Conservation (phyloP, 2,113 vertebrate genomes). For the Rhea americana region DNA sequence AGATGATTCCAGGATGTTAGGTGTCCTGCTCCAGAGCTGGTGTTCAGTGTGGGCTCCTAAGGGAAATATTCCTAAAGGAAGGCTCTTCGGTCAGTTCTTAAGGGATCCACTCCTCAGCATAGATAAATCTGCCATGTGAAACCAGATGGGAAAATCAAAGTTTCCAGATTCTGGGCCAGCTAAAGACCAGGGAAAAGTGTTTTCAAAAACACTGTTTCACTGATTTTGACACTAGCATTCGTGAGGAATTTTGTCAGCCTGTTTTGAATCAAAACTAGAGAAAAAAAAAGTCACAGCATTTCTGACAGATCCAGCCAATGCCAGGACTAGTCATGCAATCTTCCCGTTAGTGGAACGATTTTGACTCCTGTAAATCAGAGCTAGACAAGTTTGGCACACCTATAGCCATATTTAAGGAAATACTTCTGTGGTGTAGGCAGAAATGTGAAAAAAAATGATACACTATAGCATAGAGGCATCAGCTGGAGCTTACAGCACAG, state of each 20-base stretch:
- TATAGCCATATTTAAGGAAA: not conserved
- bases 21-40: fast-evolving
- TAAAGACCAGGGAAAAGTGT: not conserved
- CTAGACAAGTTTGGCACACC: not conserved
- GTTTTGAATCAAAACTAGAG: not conserved
- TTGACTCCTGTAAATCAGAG: not conserved
- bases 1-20: not conserved
- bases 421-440: not conserved
- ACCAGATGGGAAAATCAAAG: not conserved
- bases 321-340: not conserved
- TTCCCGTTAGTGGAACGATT: not conserved
- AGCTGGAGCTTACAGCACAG: not conserved
- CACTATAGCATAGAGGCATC: not conserved
- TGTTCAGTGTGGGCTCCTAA: not conserved
- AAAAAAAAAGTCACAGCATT: not conserved
- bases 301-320: not conserved
- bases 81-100: not conserved
- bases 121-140: not conserved
- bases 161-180: not conserved
- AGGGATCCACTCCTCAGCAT: not conserved
- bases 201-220: not conserved
- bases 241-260: not conserved
- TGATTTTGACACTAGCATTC: not conserved
- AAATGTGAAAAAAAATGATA: not conserved
- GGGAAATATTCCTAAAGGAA: not conserved